phyloP scores from a whole-genome alignment of 2,113 vertebrate genomes.

The Crotophaga sulcirostris region DNA sequence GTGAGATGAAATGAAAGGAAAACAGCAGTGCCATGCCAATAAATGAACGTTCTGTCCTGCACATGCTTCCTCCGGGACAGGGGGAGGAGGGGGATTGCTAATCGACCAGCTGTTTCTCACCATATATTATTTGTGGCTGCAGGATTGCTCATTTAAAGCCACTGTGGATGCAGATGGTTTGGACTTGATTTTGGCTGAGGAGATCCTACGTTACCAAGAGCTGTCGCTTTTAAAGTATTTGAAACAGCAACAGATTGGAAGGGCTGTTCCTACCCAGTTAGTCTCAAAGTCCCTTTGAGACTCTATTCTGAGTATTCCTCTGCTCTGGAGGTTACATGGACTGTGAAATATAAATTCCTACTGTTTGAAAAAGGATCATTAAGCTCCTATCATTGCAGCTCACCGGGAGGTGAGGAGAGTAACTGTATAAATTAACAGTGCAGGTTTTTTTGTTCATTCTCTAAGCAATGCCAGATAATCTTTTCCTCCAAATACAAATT shows the following conservation, averaged over 20 bases:
- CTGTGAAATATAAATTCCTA: background rate
- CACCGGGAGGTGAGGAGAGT: background rate
- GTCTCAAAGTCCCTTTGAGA: background rate
- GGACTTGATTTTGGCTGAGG: background rate
- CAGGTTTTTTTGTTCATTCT: background rate
- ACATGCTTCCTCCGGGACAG: background rate
- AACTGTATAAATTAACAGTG: background rate
- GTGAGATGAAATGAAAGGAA: background rate
- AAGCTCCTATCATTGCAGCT: background rate
- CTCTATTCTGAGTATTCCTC: background rate
- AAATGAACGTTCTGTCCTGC: background rate
- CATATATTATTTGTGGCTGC: background rate
- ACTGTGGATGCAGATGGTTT: background rate
- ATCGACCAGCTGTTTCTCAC: conserved; percentile 1
- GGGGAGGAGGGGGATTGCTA: background rate
- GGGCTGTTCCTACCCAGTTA: background rate
- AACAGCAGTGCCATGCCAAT: background rate
- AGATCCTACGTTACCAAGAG: background rate
- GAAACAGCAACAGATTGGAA: background rate
- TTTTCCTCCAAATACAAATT: background rate
- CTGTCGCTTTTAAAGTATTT: background rate
- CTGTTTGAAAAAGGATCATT: background rate
- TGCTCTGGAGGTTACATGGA: background rate
- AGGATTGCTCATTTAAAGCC: background rate
- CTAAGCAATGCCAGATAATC: background rate